Conservation (phyloP, 2,888 invertebrate species). For the Leptopilina myrica region DNA sequence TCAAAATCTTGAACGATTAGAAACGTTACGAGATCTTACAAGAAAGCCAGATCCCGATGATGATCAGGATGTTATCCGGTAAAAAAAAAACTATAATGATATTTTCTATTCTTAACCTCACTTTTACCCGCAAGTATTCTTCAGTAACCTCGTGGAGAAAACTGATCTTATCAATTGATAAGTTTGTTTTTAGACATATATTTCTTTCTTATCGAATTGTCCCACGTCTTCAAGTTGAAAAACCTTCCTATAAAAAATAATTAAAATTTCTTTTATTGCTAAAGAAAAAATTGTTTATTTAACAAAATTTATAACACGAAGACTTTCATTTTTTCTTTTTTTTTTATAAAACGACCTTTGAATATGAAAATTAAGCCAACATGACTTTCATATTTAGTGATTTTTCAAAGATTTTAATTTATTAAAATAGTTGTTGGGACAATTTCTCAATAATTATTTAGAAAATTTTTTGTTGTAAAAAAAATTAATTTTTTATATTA, state of each 20-base stretch:
- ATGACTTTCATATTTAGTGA: not conserved
- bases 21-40: slow-evolving; percentile 84
- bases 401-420: not conserved
- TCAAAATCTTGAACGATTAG: slow-evolving; percentile 89
- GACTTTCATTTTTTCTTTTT: not conserved
- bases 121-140: not conserved
- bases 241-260: slow-evolving; percentile 15
- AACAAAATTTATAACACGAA: not conserved
- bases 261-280: not conserved
- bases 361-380: not conserved
- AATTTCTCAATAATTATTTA: too few relatives aligned
- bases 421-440: not conserved
- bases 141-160: slow-evolving; percentile 1
- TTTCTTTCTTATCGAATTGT: slow-evolving; percentile 42
- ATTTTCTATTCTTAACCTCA: slow-evolving; percentile 43
- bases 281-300: not conserved
- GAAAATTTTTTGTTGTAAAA: too few relatives aligned
- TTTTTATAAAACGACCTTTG: not conserved
- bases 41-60: slow-evolving; percentile 84
- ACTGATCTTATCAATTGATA: slow-evolving; percentile 32
- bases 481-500: too few relatives aligned
- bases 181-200: slow-evolving; percentile 47
- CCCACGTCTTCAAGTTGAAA: slow-evolving; percentile 1
- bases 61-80: slow-evolving; percentile 82
- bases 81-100: slow-evolving; percentile 63